These are phyloP conservation scores for Drosophila longiperda DNA, from an alignment of 2,888 invertebrate genomes.

Conservation along the genomic window DNA sequence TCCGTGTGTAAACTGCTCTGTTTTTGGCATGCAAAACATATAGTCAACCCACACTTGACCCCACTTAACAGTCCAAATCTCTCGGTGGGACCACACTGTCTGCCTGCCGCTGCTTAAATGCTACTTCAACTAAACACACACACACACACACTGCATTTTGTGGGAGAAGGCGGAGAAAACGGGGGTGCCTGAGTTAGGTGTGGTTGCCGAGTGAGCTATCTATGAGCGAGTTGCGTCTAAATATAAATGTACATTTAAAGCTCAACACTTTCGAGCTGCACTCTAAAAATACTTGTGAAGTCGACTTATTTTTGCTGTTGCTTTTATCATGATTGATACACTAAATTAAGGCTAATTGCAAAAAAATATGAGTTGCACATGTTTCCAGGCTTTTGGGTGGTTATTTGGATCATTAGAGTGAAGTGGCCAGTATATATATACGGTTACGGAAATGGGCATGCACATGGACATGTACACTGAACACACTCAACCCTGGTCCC, in stretches of 20 bases:
- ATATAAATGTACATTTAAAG: constrained; percentile 36
- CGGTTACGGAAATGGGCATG: constrained; percentile 43
- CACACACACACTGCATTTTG: constrained; percentile 13
- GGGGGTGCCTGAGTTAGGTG: not conserved
- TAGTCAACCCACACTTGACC: constrained; percentile 39
- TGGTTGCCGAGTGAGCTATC: constrained; percentile 11
- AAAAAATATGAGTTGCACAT: constrained; percentile 76
- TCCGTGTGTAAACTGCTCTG: constrained; percentile 12
- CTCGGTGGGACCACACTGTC: constrained; percentile 40
- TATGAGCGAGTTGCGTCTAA: constrained; percentile 43
- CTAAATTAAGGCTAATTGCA: constrained; percentile 77
- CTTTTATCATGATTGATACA: constrained; percentile 74
- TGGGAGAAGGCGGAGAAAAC: not conserved
- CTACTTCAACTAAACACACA: constrained; percentile 45
- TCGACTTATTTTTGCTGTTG: constrained; percentile 25
- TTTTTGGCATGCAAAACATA: constrained; percentile 64
- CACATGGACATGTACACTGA: constrained; percentile 51
- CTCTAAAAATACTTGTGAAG: constrained; percentile 48
- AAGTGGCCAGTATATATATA: not conserved
- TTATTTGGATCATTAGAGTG: constrained; percentile 39
- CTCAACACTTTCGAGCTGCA: constrained; percentile 20
- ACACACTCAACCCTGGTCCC: constrained; percentile 46
- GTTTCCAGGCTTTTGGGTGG: constrained; percentile 44
- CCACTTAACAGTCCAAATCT: constrained; percentile 54
- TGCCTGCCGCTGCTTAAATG: constrained; percentile 40